A percentile compares a stretch with the other conserved stretches of the same genome.
Conservation (phyloP, 2,113 vertebrate genomes). For the Brachyhypopomus occidentalis region DNA sequence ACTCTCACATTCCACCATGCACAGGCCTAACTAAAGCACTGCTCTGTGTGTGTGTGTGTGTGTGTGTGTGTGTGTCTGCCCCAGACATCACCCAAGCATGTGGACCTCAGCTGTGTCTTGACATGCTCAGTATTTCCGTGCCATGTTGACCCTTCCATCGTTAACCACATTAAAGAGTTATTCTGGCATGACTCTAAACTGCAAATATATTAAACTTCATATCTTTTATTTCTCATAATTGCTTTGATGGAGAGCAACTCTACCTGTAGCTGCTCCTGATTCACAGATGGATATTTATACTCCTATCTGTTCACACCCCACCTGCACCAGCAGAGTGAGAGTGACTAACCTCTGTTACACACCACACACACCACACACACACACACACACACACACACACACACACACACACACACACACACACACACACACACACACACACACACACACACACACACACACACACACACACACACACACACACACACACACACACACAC, state of each 20-base stretch:
- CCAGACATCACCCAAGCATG: neutral
- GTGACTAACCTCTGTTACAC: slow-evolving; percentile 35
- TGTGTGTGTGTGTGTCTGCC: slow-evolving; percentile 27
- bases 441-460: slow-evolving; percentile 4
- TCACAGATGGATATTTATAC: slow-evolving; percentile 42
- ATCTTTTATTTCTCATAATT: neutral
- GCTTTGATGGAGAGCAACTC: slow-evolving; percentile 27
- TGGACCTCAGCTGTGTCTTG: slow-evolving; percentile 37
- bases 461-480: neutral
- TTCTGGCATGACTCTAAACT: slow-evolving; percentile 30
- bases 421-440: neutral
- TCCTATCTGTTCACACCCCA: slow-evolving; percentile 42
- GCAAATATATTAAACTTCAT: slow-evolving; percentile 30
- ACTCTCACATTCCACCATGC: slow-evolving; percentile 43
- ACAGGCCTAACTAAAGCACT: slow-evolving; percentile 44
- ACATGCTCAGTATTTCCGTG: slow-evolving; percentile 38
- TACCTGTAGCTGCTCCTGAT: slow-evolving; percentile 29
- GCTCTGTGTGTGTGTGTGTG: slow-evolving; percentile 34
- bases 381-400: slow-evolving; percentile 4
- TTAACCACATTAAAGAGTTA: slow-evolving; percentile 51
- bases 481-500: slow-evolving; percentile 10
- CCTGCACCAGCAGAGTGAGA: slow-evolving; percentile 24
- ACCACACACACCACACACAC: neutral
- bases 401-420: slow-evolving; percentile 11
- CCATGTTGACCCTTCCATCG: slow-evolving; percentile 5